phyloP scores from a whole-genome alignment of 2,888 invertebrate genomes.

The Yponomeuta malinellus region DNA sequence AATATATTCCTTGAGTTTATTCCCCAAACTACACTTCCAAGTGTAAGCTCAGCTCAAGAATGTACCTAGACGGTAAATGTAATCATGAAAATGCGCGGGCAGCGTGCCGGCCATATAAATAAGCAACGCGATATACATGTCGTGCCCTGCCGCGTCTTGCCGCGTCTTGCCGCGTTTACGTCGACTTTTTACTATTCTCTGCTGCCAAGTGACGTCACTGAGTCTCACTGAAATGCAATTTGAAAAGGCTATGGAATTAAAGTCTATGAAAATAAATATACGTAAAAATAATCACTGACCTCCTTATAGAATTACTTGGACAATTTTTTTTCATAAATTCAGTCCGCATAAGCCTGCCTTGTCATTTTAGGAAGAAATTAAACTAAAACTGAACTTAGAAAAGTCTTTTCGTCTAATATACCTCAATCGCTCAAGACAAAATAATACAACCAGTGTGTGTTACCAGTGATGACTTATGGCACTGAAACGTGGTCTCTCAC shows the following conservation, averaged over 20 bases:
- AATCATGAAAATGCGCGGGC: constrained; percentile 14
- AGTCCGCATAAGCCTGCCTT: too few relatives aligned
- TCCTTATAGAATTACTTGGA: background rate
- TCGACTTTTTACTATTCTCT: constrained; percentile 12
- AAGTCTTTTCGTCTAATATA: too few relatives aligned
- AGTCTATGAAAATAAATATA: background rate
- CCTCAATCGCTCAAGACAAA: too few relatives aligned
- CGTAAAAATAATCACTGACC: background rate
- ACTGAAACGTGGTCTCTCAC: too few relatives aligned
- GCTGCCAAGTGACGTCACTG: background rate
- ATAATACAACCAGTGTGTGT: too few relatives aligned
- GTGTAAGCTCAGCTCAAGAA: background rate
- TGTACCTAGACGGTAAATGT: constrained; percentile 14
- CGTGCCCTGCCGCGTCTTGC: background rate
- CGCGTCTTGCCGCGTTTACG: background rate
- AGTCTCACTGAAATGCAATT: background rate
- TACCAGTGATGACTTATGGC: too few relatives aligned
- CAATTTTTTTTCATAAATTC: background rate
- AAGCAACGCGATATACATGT: constrained; percentile 9
- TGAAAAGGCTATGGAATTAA: background rate
- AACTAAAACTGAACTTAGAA: too few relatives aligned
- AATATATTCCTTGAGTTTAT: background rate
- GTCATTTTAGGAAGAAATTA: too few relatives aligned
- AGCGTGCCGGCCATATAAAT: constrained; percentile 13
- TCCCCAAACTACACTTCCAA: background rate